Base-by-base conservation (phyloP, 2,888 invertebrate species). In the Craniophora ligustri region DNA sequence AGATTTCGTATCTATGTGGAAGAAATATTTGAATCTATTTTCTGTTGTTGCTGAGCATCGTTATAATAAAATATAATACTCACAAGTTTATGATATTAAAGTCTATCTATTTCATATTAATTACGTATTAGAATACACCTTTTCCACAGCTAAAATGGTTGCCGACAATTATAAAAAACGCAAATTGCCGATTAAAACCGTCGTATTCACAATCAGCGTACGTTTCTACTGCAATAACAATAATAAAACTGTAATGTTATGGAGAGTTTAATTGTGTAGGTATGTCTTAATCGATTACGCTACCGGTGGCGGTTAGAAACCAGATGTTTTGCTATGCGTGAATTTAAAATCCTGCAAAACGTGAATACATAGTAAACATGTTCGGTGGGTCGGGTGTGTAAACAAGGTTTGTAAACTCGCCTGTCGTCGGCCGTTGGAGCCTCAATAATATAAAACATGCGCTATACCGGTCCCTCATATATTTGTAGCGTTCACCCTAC, bases 401-500 rank as follows among this genome's bases (percentile, higher is more conserved):
- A 89, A 89, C 88, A 92, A 87, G 88, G 89, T n/a, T n/a, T n/a
- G n/a, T 86, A 87, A 86, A 79, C 79, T 73, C 68, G 69, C 60
- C 63, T 56, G 68, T 64, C 65, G 74, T 69, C 76, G 78, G 75
- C 82, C 75, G 79, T 75, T 79, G 81, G 79, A 78, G 79, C 86
- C 83, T 89, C 89, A 92, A 91, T 92, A 92, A 91, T 91, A 91
- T 90, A 91, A 91, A 91, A 90, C 88, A 89, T 85, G 84, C 78
- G 77, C 79, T 82, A 79, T 82, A 86, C 62, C 54, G 59, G 66
- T 85, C 81, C 84, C 82, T 79, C 78, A 80, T 84, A 79, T 83
- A 81, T 85, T 79, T 82, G 82, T 74, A 67, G 58, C 84, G 64
- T 69, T 82, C 80, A 68, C 80, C 82, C 82, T 78, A 75, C 79